Evolutionary conservation across 2,797 vertebrate species (phyloP).

Genomic region (Pipistrellus pygmaeus): DNA sequence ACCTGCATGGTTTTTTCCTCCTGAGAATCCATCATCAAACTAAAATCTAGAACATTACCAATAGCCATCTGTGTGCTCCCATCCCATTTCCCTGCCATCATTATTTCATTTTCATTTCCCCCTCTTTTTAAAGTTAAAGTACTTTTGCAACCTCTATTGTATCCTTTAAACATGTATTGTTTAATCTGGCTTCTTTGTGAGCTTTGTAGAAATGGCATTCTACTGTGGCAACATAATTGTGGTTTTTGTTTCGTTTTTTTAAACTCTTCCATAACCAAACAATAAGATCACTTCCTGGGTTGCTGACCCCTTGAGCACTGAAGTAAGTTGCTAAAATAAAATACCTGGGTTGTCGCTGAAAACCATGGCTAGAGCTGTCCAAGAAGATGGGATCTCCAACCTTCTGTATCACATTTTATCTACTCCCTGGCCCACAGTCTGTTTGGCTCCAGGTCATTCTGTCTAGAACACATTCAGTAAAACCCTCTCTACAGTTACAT

Average conservation of each 20-base stretch:
- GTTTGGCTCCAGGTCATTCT: slow-evolving; percentile 5
- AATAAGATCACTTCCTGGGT: background rate
- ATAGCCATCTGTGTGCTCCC: background rate
- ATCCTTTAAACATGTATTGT: slow-evolving; percentile 19
- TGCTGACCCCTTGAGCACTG: background rate
- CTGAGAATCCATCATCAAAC: slow-evolving; percentile 13
- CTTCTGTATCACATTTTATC: background rate
- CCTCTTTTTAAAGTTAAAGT: background rate
- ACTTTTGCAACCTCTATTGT: background rate
- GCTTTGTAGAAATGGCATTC: slow-evolving; percentile 19
- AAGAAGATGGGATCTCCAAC: background rate
- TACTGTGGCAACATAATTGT: background rate
- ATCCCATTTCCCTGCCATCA: background rate
- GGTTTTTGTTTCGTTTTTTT: background rate
- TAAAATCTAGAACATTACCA: slow-evolving; percentile 15
- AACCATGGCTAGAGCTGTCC: background rate
- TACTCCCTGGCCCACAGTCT: background rate
- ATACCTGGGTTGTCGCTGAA: background rate
- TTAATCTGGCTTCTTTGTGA: slow-evolving; percentile 64
- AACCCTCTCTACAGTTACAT: background rate
- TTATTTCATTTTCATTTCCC: slow-evolving; percentile 47
- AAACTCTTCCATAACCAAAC: background rate
- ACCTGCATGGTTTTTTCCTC: too few species aligned
- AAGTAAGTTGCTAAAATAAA: background rate
- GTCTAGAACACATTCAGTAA: background rate